Evolutionary conservation across 64 coral and sea anemone genomes (phyloP), one percentile per base, ranked within the genome.

Genomic region (Acropora yongei): DNA sequence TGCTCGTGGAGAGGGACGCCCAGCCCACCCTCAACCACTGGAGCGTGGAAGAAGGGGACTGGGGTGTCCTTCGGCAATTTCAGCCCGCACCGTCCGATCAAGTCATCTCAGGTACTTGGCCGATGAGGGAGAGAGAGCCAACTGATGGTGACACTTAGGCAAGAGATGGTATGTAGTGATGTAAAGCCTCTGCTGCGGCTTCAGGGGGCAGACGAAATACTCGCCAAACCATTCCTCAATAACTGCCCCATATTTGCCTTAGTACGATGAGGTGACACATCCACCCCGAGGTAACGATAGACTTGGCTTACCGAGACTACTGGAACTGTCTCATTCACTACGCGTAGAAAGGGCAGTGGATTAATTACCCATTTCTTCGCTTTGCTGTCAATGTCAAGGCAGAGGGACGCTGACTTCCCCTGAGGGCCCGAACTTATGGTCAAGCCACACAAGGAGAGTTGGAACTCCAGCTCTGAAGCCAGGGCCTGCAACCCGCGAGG

Each of bases 151-250:
- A 4, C 61, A 8, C 3, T 51, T 2, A 0, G 80, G 57, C 18
- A 83, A 63, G 9, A 83, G 39, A 19, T 66, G 0, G 30, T 1
- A 19, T 1, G 44, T 68, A 17, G 60, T 16, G 16, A 63, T 41
- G 41, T 43, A 83, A 4, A 83, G 1, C 41, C 80, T 41, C 14
- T 83, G 80, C 55, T 83, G 80, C 0, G 80, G 51, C 72, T 92
- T 92, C 4, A 92, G 90, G 17, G 90, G 1, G 90, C 90, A 17
- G 72, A 76, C 0, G 68, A 60, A 51, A 77, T 75, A 40, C 84
- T 84, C 12, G 3, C 14, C 47, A 85, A 53, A 8, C 48, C 41
- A 10, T 48, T 30, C 41, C 11, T 19, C 19, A 90, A 40, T 12
- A 58, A 47, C 1, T 30, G 58, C 7, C 17, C 63, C 8, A 90